These are phyloP conservation scores for Mastomys natalensis DNA, from an alignment of 2,113 vertebrate genomes.

Conservation along the genomic window DNA sequence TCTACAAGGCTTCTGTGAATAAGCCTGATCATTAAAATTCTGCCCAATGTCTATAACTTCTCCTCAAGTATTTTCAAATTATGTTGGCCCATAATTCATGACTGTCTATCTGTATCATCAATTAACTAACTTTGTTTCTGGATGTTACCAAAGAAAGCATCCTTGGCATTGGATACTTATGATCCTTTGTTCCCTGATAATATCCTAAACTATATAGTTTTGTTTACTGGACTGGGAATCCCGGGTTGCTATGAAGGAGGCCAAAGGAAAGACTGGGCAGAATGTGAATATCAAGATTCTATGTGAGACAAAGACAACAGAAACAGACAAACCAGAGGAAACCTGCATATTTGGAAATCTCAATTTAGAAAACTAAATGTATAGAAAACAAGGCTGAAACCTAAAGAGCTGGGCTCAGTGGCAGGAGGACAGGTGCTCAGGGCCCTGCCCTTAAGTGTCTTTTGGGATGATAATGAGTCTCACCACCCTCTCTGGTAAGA, in stretches of 20 bases:
- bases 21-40: neutral
- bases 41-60: neutral
- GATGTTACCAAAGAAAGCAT: neutral
- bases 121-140: constrained; percentile 33
- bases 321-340: neutral
- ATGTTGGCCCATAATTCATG: neutral
- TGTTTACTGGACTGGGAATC: neutral
- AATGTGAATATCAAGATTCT: neutral
- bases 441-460: neutral
- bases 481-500: neutral
- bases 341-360: neutral
- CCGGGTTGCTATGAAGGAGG: neutral
- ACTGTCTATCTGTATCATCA: neutral
- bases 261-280: neutral
- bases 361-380: constrained; percentile 26
- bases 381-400: constrained; percentile 43
- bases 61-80: neutral
- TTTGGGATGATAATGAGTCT: constrained; percentile 53
- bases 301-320: neutral
- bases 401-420: constrained; percentile 19
- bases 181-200: neutral
- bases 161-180: neutral
- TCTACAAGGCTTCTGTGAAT: neutral
- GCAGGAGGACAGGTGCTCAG: constrained; percentile 34
- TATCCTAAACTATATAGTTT: neutral